A percentile compares a stretch with the other conserved stretches of the same genome.
Evolutionary conservation across 1,140 invertebrate genomes (phyloP).

Genomic region (Atta colombica): DNA sequence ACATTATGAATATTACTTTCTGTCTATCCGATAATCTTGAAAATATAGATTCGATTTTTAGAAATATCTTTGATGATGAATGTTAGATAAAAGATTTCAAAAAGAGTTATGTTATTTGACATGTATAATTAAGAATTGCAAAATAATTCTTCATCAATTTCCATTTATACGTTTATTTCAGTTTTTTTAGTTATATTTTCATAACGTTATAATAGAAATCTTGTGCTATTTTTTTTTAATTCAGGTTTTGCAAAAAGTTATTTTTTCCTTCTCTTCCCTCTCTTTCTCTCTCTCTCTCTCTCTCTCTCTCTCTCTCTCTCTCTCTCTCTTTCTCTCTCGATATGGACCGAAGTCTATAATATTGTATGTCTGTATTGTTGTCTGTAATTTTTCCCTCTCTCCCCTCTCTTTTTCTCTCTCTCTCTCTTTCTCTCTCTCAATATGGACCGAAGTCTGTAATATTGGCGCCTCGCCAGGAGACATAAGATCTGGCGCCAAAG

Average conservation of each 20-base stretch:
- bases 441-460: conserved; percentile 35
- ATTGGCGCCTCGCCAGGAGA: conserved; percentile 33
- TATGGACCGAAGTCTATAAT: too few relatives aligned
- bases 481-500: conserved; percentile 6
- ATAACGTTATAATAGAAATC: background rate
- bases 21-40: background rate
- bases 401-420: too few relatives aligned
- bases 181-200: background rate
- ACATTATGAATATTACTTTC: background rate
- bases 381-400: too few relatives aligned
- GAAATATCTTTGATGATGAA: background rate
- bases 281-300: too few relatives aligned
- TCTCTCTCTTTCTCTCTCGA: too few relatives aligned
- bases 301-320: too few relatives aligned
- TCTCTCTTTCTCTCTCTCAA: too few relatives aligned
- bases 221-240: background rate
- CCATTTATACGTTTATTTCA: background rate
- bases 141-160: background rate
- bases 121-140: background rate
- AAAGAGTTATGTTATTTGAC: background rate
- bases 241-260: background rate
- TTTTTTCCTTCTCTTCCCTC: too few relatives aligned
- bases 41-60: background rate
- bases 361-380: too few relatives aligned
- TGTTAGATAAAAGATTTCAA: background rate